Conservation (phyloP, 1,140 invertebrate species). For the Oncopeltus fasciatus region DNA sequence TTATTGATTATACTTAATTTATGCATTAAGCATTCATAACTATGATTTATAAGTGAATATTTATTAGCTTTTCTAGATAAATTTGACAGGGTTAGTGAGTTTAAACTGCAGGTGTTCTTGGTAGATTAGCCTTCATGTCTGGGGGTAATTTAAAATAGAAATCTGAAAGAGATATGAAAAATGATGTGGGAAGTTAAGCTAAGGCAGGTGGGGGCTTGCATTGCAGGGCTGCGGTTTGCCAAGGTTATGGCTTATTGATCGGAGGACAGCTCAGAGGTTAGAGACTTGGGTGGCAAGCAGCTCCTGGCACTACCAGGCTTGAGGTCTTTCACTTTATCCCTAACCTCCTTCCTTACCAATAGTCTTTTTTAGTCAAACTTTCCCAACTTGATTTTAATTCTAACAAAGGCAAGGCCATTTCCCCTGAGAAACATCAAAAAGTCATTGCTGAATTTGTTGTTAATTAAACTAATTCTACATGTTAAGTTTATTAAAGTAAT, state of each 20-base stretch:
- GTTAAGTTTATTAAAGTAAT: too few relatives aligned
- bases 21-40: too few relatives aligned
- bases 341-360: not conserved
- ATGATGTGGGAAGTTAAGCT: not conserved
- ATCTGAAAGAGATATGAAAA: not conserved
- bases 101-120: not conserved
- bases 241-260: slow-evolving; percentile 6
- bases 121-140: not conserved
- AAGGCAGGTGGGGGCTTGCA: not conserved
- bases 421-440: too few relatives aligned
- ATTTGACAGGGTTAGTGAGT: too few relatives aligned
- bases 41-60: too few relatives aligned
- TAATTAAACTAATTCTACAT: too few relatives aligned
- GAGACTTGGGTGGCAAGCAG: not conserved
- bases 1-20: too few relatives aligned
- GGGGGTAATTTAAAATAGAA: not conserved
- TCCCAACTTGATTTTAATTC: too few relatives aligned
- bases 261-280: not conserved
- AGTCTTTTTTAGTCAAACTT: too few relatives aligned
- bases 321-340: not conserved
- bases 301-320: not conserved
- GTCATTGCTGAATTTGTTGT: too few relatives aligned
- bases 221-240: not conserved
- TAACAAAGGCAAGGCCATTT: too few relatives aligned
- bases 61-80: too few relatives aligned